phyloP scores from a whole-genome alignment of 1,140 invertebrate genomes.

The Diploscapter pachys region DNA sequence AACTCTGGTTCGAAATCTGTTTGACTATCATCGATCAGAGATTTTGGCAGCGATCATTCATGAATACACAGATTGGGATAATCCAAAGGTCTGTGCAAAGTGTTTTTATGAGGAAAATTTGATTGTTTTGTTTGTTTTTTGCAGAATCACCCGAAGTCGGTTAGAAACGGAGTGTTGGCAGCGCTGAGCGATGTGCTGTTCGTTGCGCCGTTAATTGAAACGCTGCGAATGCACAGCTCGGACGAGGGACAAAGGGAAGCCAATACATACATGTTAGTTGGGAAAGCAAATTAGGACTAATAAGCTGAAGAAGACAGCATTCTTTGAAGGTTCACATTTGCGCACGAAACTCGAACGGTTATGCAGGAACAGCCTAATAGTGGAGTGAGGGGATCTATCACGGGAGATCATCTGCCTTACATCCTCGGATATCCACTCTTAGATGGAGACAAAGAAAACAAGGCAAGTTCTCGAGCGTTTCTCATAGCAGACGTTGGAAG shows the following conservation, averaged over 20 bases:
- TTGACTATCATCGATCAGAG: slow-evolving; percentile 79
- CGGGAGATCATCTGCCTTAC: slow-evolving; percentile 87
- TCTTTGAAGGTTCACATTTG: slow-evolving; percentile 51
- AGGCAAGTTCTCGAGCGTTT: background rate
- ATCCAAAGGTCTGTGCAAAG: slow-evolving; percentile 64
- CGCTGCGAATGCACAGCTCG: slow-evolving; percentile 80
- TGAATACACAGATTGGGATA: slow-evolving; percentile 95
- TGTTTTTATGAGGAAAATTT: background rate
- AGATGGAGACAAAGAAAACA: slow-evolving; percentile 46
- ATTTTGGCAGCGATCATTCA: slow-evolving; percentile 94
- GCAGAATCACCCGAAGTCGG: slow-evolving; percentile 76
- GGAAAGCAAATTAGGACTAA: no score
- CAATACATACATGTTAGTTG: slow-evolving; percentile 75
- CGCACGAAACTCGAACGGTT: slow-evolving; percentile 73
- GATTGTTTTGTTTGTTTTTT: background rate
- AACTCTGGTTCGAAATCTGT: slow-evolving; percentile 80
- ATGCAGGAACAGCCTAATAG: slow-evolving; percentile 83
- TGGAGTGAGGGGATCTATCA: slow-evolving; percentile 73
- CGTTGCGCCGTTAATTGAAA: slow-evolving; percentile 84
- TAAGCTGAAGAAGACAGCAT: background rate
- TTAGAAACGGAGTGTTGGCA: slow-evolving; percentile 83
- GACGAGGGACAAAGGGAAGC: slow-evolving; percentile 61
- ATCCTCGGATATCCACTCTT: slow-evolving; percentile 84
- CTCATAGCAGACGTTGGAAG: no score
- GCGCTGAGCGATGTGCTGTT: slow-evolving; percentile 82